Base-by-base conservation (phyloP, 1,140 invertebrate species). In the Megalopta genalis region DNA sequence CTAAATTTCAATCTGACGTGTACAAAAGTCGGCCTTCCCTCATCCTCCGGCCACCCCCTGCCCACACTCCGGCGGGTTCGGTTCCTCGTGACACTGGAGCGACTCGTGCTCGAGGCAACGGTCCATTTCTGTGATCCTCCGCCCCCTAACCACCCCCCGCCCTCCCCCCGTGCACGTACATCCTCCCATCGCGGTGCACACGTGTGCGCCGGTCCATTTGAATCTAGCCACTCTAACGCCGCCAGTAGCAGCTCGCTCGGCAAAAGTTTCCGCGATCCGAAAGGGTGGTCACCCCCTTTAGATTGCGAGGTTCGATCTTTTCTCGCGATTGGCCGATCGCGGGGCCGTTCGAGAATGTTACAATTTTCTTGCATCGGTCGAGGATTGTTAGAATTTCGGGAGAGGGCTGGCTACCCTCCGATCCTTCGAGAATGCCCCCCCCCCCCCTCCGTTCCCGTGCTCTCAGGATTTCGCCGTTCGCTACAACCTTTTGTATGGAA, bases 1-100 rank as follows among this genome's bases (percentile, higher is more conserved):
- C 87, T 92, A 91, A 91, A 91, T 92, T 92, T 91, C 89, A 91
- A 92, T 92, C 87, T 84, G 82, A 85, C 83, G 84, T 86, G 86
- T 86, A 92, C 88, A 90, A 91, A 91, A 91, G 88, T 89, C n/a
- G 77, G 65, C 78, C 75, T 68, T 7, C 71, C 81, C 77, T 62
- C 32, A 59, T 52, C 79, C 37, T 46, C 18, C 18, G 1, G 0
- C 49, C 49, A 52, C 49, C 62, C 64, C 54, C 32, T 32, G 32
- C 32, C 32, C 32, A 32, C 4, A 32, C 32, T 12, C 21, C 37
- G 18, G 3, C 23, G 46, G 67, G 6, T 63, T 60, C 66, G 21
- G 25, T 27, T 66, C 54, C 49, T 67, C 77, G 72, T 75, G 65
- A 71, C 68, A 79, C 46, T 83, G 68, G 71, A 60, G 68, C 71